Base-by-base conservation (phyloP, 2,113 vertebrate genomes). In the Ceyx margarethae region DNA sequence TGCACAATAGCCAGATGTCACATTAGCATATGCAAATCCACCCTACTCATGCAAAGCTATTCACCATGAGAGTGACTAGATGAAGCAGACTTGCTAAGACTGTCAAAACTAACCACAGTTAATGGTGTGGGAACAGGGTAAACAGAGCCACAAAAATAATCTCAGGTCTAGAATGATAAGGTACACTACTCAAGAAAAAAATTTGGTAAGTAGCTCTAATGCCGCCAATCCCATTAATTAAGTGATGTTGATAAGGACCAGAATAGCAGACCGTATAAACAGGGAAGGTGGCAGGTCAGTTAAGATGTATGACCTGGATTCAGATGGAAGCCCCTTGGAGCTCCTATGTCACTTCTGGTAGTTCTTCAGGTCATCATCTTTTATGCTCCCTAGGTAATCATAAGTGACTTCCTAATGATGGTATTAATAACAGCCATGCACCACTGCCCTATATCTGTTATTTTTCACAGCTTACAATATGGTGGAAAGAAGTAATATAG, bases 1-100 rank as follows among this genome's bases (percentile, higher is more conserved):
- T 82, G 75, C 87, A 95, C 94, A 96, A 96, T 95, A 90, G 93
- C 94, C 95, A 95, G 95, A 96, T 96, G 94, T 95, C 95, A 92
- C 54, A 96, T 96, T 96, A 94, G 87, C 94, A 96, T 96, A 96
- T 95, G 94, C 82, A 95, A 96, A 96, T 95, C 43, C 46, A 66
- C 91, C 90, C 90, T 82, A 92, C 79, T 94, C 91, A 85, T 85
- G 85, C 90, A 95, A 87, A 95, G 90, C 87, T 95, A 95, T 96
- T 96, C 92, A 92, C 95, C 46, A 51, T 92, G 81, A 91, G 90
- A 89, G 87, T 94, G 94, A 95, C 93, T 95, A 94, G 82, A 79
- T 94, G 72, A 85, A 85, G 82, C 82, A 89, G 81, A 79, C 85
- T 94, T 83, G 85, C 65, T 89, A 92, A 92, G 91, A 57, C 60